These are phyloP conservation scores for Helicoverpa assulta DNA, from an alignment of 2,888 invertebrate species.

Conservation along the genomic window DNA sequence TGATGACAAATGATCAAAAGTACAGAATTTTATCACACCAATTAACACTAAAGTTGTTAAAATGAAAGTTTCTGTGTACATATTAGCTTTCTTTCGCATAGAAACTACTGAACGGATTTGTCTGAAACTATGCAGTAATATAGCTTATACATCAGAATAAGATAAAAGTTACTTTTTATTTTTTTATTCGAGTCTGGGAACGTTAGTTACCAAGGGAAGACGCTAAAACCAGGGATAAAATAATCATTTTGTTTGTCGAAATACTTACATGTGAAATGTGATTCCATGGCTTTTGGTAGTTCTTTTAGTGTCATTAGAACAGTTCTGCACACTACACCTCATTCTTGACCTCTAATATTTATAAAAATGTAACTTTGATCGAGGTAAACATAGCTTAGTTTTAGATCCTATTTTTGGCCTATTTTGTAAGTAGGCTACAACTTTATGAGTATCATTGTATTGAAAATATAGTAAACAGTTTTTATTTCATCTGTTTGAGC, in stretches of 20 bases:
- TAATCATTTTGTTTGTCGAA: background rate
- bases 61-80: no score
- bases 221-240: no score
- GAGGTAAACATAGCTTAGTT: slow-evolving; percentile 41
- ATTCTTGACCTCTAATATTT: slow-evolving; percentile 63
- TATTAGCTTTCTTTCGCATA: no score
- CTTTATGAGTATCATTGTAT: slow-evolving; percentile 3
- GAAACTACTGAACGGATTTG: no score
- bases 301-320: slow-evolving; percentile 75
- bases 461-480: background rate
- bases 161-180: no score
- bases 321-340: slow-evolving; percentile 80
- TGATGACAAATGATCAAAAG: no score
- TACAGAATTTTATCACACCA: no score
- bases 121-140: no score
- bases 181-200: no score
- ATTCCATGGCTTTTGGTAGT: slow-evolving; percentile 78
- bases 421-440: background rate
- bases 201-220: no score
- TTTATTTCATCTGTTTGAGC: background rate
- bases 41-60: no score
- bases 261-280: slow-evolving; percentile 82
- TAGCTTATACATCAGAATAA: no score
- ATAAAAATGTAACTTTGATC: slow-evolving; percentile 27
- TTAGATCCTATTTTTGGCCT: background rate